Evolutionary conservation across 2,113 vertebrate species (phyloP), one percentile per base, ranked within the genome.

Genomic region (Gobius niger): DNA sequence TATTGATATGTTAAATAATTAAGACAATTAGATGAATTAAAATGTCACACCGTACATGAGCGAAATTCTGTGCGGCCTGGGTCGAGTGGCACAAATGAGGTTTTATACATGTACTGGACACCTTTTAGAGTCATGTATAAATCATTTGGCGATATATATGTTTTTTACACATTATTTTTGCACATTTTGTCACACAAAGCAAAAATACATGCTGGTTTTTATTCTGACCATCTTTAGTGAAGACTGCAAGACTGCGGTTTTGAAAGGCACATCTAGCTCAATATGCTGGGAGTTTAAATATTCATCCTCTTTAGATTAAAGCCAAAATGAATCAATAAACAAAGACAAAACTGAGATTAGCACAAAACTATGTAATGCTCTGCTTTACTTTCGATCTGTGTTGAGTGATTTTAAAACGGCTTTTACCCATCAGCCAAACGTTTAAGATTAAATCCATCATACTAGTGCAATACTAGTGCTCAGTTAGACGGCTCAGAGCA

Each of bases 11-110:
- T 47, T 18, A 47, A 62, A 53, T 71, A 65, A 49, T 54, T 49
- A 4, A 76, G 63, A 70, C n/a, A 44, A 24, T 44, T 63, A 9
- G 59, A 47, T 67, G 63, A 66, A 64, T 57, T 18, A 68, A 15
- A 19, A 51, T 5, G 47, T 64, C 63, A 70, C 57, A 65, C 10
- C 59, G 19, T 50, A 46, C 67, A 63, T 46, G 44, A 7, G 12
- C 12, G 6, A 57, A 15, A 57, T 47, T 2, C 24, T 66, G 50
- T 54, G 16, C 63, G 6, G 52, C 64, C 34, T 52, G 68, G 64
- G 56, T 44, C 8, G 9, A 41, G 57, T 60, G 12, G 34, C 14
- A 60, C 13, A n/a, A 11, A 60, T 9, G 40, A 60, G 0, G 40
- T 7, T 60, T 42, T 60, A 5, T n/a, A 15, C 0, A 10, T 42